Conservation (phyloP, 2,797 vertebrate genomes). For the Aeoliscus strigatus region DNA sequence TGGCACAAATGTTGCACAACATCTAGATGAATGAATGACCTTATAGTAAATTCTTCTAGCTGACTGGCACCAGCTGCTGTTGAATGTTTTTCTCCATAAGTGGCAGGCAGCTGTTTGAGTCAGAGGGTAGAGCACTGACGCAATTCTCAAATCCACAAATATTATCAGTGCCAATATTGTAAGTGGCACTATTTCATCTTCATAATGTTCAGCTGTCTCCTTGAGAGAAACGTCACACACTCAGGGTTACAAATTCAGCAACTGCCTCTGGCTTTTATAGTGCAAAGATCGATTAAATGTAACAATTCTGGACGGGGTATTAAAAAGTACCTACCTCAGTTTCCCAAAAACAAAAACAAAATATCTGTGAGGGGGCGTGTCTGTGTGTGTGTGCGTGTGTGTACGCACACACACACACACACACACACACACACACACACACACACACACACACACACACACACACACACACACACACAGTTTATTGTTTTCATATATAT, state of each 20-base stretch:
- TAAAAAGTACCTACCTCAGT: too few relatives aligned
- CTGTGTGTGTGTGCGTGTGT: too few relatives aligned
- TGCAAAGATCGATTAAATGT: too few relatives aligned
- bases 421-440: too few relatives aligned
- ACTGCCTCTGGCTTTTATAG: too few relatives aligned
- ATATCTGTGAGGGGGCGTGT: too few relatives aligned
- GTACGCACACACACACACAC: too few relatives aligned
- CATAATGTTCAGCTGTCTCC: neutral
- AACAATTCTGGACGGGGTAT: too few relatives aligned
- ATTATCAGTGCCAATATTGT: slow-evolving; percentile 6
- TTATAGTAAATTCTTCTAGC: slow-evolving; percentile 30
- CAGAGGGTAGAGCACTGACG: slow-evolving; percentile 35
- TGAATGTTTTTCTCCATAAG: slow-evolving; percentile 44
- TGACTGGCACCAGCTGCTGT: slow-evolving; percentile 47
- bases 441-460: too few relatives aligned
- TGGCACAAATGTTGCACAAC: slow-evolving; percentile 2
- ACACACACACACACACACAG: too few relatives aligned
- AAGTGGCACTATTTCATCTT: neutral
- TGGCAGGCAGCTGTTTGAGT: slow-evolving; percentile 59
- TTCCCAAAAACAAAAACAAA: too few relatives aligned
- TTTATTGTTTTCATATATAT: too few relatives aligned
- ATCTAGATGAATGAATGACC: slow-evolving; percentile 24
- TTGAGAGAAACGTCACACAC: neutral
- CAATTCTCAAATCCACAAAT: slow-evolving; percentile 28
- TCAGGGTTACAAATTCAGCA: neutral